A percentile compares a stretch with the other conserved stretches of the same genome.
These are phyloP conservation scores for Protonibea diacanthus DNA, from an alignment of 2,797 vertebrate genomes.

Conservation along the genomic window DNA sequence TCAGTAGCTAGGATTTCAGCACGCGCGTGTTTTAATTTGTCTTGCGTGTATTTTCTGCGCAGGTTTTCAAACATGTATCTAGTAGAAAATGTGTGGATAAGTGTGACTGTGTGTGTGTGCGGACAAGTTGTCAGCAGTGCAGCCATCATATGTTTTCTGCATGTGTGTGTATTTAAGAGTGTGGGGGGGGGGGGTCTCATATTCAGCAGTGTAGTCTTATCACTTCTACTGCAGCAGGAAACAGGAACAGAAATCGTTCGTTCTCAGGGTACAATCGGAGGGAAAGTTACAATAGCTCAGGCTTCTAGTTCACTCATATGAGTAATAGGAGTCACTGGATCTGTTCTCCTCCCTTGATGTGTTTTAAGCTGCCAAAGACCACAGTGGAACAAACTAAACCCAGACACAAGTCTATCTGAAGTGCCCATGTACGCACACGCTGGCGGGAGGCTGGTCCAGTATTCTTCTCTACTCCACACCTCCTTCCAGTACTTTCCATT, in stretches of 20 bases:
- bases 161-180: conserved; percentile 30
- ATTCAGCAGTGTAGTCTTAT: conserved; percentile 61
- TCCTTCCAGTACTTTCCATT: conserved; percentile 32
- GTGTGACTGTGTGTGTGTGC: conserved; percentile 12
- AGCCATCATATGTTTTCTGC: conserved; percentile 39
- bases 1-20: conserved; percentile 39
- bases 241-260: conserved; percentile 75
- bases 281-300: conserved; percentile 80
- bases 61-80: conserved; percentile 40
- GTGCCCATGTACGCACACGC: conserved; percentile 88
- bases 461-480: conserved; percentile 36
- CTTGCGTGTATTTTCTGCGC: conserved; percentile 55
- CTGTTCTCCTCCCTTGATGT: conserved; percentile 90
- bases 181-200: conserved; percentile 4
- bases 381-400: conserved; percentile 72
- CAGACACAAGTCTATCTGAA: conserved; percentile 85
- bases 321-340: conserved; percentile 89
- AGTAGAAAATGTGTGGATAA: conserved; percentile 43
- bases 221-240: conserved; percentile 76
- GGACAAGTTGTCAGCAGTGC: conserved; percentile 31
- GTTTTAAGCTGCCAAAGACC: conserved; percentile 96
- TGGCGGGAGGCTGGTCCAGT: conserved; percentile 80
- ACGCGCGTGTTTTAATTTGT: conserved; percentile 51
- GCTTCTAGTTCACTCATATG: conserved; percentile 66
- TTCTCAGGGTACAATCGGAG: conserved; percentile 85